Conservation (phyloP, 2,888 invertebrate species). For the Tipula vernalis region DNA sequence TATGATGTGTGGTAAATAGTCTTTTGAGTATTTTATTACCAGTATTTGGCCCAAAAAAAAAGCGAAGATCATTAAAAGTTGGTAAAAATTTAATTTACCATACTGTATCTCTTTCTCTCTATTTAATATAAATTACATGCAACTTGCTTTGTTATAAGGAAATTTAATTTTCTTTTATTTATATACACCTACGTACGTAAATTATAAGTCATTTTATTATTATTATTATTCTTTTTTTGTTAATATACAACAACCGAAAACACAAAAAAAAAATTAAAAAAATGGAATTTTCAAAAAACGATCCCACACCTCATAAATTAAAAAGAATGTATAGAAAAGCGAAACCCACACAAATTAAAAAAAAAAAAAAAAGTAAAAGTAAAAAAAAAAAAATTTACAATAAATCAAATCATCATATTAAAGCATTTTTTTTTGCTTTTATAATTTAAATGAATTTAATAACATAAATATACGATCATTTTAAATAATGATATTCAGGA, state of each 20-base stretch:
- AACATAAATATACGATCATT: not conserved
- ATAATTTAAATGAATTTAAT: not conserved
- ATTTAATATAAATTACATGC: not conserved
- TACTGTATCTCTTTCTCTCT: not conserved
- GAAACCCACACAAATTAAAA: not conserved
- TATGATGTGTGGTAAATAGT: conserved; percentile 4
- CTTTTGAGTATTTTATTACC: not conserved
- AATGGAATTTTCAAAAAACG: not conserved
- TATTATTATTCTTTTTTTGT: not conserved
- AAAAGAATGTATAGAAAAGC: not conserved
- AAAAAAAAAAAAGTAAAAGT: not conserved
- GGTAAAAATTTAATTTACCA: not conserved
- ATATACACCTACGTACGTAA: not conserved
- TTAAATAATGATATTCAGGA: not conserved
- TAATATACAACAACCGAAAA: not conserved
- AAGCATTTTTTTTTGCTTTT: not conserved
- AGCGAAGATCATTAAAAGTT: not conserved
- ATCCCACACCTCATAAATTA: not conserved
- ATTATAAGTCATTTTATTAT: not conserved
- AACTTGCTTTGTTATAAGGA: not conserved
- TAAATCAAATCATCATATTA: not conserved
- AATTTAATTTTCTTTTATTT: not conserved
- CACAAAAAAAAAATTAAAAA: not conserved
- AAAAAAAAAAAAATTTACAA: not conserved
- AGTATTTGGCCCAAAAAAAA: not conserved